phyloP scores from a whole-genome alignment of 2,888 invertebrate genomes.

The Zele albiditarsus region DNA sequence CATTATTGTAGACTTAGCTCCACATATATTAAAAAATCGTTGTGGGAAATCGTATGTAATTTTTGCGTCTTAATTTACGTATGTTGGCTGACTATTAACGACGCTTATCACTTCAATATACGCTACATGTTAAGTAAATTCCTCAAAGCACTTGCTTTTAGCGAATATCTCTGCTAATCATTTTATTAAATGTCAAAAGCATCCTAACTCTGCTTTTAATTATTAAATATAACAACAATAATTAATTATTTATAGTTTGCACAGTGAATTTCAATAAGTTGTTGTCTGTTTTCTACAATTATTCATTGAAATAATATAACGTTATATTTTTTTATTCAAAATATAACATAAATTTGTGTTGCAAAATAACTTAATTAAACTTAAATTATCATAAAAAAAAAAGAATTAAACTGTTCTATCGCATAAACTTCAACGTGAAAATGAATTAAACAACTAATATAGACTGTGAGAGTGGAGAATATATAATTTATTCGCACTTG shows the following conservation, averaged over 20 bases:
- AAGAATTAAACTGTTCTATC: neutral
- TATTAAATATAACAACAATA: too few species aligned
- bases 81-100: neutral
- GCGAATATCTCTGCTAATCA: too few species aligned
- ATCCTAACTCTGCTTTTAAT: too few species aligned
- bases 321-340: too few species aligned
- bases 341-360: too few species aligned
- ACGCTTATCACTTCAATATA: neutral
- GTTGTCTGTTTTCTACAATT: too few species aligned
- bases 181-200: too few species aligned
- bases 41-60: too few species aligned
- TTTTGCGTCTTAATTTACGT: too few species aligned
- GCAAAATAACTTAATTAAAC: neutral
- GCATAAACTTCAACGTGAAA: neutral
- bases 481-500: slow-evolving; percentile 5
- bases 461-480: neutral
- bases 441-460: neutral
- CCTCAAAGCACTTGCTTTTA: neutral
- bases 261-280: too few species aligned
- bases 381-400: neutral
- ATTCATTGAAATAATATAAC: too few species aligned
- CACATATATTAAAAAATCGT: neutral
- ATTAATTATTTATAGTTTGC: too few species aligned
- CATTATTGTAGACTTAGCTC: neutral
- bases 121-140: neutral